Percentiles rank a stretch among this genome's conserved stretches.
These are phyloP conservation scores for Conopomorpha cramerella DNA, from an alignment of 1,140 invertebrate species.

Conservation along the genomic window DNA sequence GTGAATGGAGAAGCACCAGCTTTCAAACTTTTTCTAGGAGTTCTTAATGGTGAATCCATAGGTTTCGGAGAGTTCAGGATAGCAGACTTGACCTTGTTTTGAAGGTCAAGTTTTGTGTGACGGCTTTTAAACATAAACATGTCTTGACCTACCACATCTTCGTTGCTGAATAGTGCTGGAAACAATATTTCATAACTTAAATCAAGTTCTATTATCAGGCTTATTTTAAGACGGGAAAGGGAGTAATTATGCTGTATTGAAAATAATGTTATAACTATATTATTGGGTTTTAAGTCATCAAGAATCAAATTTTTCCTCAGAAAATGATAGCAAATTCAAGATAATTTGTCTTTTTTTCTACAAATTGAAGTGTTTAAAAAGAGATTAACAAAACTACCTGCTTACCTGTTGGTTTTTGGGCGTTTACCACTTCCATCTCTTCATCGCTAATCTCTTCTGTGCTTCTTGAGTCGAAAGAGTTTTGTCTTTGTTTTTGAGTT, in stretches of 20 bases:
- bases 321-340: no score
- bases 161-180: constrained; percentile 38
- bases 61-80: constrained; percentile 20
- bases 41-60: constrained; percentile 17
- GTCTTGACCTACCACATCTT: constrained; percentile 45
- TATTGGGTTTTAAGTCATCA: no score
- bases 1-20: constrained; percentile 5
- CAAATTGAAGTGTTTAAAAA: not conserved
- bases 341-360: no score
- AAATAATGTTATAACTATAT: no score
- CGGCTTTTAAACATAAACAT: constrained; percentile 48
- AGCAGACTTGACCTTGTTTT: constrained; percentile 34
- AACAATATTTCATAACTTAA: no score
- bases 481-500: constrained; percentile 21
- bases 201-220: no score
- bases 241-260: no score
- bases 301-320: no score
- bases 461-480: constrained; percentile 3
- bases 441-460: constrained; percentile 19
- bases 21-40: constrained; percentile 18
- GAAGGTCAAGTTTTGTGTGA: constrained; percentile 39
- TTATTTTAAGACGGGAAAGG: no score
- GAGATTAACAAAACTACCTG: constrained; percentile 1
- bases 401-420: constrained; percentile 33
- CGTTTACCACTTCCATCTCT: constrained; percentile 10